Evolutionary conservation across 2,797 vertebrate genomes (phyloP), one percentile per base, ranked within the genome.

Genomic region (Moxostoma hubbsi): DNA sequence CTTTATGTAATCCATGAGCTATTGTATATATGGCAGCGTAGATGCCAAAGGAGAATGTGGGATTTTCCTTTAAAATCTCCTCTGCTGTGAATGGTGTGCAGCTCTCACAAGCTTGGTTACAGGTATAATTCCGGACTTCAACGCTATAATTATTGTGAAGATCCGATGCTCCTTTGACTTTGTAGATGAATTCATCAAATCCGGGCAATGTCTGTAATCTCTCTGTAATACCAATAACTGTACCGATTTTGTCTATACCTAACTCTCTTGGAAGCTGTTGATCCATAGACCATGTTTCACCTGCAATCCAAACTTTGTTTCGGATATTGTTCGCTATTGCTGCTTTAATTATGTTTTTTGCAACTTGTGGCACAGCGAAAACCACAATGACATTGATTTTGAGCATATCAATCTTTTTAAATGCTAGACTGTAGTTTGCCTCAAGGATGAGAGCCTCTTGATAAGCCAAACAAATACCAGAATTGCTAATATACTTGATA

Each of bases 231-330:
- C 96, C 96, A 9, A 98, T 77, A 16, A 97, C 89, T 0, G 89
- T 91, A 54, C 96, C 95, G 0, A 94, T 93, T 4, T 45, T 86
- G 62, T 13, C 66, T 45, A 96, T 93, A 67, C 92, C 92, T 0
- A 91, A 83, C 6, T 24, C 5, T 53, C 74, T 84, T 1, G n/a
- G 85, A 8, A 94, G 80, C 0, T 62, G 55, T 0, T 83, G 85
- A 77, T 93, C 92, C 75, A 95, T 79, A 0, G 86, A 88, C 96
- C 96, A 96, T 12, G 86, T 85, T n/a, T 97, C 95, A 0, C 89
- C 90, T 11, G 93, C 93, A 0, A 96, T 89, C 96, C 96, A 96
- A 58, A 97, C 94, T 81, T 94, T 96, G 69, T 89, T 81, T 0
- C 84, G 92, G 70, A 96, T 1, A 0, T 95, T 93, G 43, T 77